Evolutionary conservation across 2,113 vertebrate species (phyloP).

Genomic region (Phalacrocorax carbo): DNA sequence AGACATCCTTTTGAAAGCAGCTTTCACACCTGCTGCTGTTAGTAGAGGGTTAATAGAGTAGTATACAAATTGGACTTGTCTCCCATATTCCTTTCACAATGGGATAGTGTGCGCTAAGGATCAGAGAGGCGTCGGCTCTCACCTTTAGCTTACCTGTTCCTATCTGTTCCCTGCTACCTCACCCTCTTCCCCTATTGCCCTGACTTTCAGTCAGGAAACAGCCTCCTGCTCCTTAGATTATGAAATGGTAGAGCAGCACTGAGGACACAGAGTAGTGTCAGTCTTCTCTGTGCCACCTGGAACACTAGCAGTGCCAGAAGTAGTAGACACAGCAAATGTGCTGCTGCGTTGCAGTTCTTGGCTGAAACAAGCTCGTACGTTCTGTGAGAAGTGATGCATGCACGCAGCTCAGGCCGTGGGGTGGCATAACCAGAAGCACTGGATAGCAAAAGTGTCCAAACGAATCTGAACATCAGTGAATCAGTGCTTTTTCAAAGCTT

Average conservation of each 20-base stretch:
- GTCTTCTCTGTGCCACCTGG: neutral
- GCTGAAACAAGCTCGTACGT: neutral
- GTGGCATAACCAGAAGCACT: neutral
- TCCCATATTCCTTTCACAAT: neutral
- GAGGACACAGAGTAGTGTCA: neutral
- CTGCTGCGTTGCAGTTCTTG: neutral
- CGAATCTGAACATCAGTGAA: neutral
- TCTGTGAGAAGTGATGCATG: neutral
- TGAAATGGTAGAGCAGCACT: neutral
- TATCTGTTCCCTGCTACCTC: neutral
- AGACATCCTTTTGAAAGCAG: neutral
- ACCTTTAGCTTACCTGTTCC: neutral
- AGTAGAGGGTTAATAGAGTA: neutral
- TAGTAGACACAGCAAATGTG: neutral
- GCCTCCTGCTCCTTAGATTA: neutral
- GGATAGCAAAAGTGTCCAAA: neutral
- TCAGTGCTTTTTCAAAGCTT: neutral
- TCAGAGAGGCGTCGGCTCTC: rapidly evolving
- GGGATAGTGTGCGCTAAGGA: neutral
- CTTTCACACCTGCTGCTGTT: neutral
- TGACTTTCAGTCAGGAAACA: neutral
- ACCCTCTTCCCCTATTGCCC: neutral
- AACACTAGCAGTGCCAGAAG: neutral
- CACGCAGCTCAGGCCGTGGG: neutral
- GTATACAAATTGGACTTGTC: neutral